Conservation (phyloP, 2,113 vertebrate genomes). For the Piaya cayana region DNA sequence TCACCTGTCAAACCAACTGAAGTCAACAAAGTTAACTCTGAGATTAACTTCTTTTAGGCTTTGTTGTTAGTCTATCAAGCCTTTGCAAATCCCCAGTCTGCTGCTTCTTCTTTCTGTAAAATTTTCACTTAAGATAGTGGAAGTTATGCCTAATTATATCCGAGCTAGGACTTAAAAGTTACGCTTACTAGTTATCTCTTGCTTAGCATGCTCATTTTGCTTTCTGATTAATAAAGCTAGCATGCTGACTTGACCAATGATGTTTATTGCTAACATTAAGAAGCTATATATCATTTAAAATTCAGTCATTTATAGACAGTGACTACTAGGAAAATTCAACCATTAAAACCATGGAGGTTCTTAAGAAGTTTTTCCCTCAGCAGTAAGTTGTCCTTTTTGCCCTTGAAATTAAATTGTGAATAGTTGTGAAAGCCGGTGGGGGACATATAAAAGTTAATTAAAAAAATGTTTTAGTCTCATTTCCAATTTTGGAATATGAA, state of each 20-base stretch:
- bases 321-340: neutral
- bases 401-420: constrained; percentile 9
- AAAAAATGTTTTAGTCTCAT: constrained; percentile 34
- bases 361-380: neutral
- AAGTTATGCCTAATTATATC: neutral
- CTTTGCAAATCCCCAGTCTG: neutral
- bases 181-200: neutral
- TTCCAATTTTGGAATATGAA: constrained; percentile 25
- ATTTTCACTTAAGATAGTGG: neutral
- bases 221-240: neutral
- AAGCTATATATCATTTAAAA: neutral
- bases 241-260: neutral
- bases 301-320: neutral
- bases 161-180: neutral
- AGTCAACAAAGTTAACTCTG: neutral
- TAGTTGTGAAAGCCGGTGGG: neutral
- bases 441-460: neutral
- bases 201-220: neutral
- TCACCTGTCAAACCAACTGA: neutral
- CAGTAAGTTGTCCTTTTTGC: neutral
- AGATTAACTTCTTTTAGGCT: neutral
- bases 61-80: neutral
- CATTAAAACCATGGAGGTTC: neutral
- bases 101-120: neutral
- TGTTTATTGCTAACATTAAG: neutral